Conservation (phyloP, 1,140 invertebrate genomes). For the Drosophila willistoni region DNA sequence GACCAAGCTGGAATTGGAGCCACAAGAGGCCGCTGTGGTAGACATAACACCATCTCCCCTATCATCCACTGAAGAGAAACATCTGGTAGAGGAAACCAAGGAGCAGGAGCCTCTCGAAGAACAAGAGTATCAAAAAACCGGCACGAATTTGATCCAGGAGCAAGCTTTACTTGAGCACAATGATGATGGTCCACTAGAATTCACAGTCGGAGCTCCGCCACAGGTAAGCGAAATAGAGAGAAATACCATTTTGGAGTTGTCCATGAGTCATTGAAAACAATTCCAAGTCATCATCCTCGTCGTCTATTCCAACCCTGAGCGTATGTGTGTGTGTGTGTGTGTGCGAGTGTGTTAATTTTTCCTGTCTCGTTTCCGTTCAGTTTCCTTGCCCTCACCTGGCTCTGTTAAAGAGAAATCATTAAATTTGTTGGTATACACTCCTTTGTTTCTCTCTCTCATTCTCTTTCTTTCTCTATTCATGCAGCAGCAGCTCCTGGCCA, state of each 20-base stretch:
- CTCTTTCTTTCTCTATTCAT: not conserved
- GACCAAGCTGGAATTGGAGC: conserved; percentile 58
- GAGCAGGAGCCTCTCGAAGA: conserved; percentile 37
- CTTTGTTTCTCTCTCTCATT: conserved; percentile 49
- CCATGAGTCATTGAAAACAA: conserved; percentile 25
- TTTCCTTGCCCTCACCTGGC: conserved; percentile 55
- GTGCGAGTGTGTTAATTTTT: conserved; percentile 44
- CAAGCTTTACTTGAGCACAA: conserved; percentile 38
- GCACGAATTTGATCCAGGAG: not conserved
- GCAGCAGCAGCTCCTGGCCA: conserved; percentile 3
- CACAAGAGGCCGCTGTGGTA: conserved; percentile 56
- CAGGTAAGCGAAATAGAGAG: conserved; percentile 57
- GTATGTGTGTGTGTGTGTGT: conserved; percentile 6
- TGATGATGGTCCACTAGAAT: conserved; percentile 19
- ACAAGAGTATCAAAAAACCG: conserved; percentile 16
- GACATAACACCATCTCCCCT: conserved; percentile 70
- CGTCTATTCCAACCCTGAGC: conserved; percentile 13
- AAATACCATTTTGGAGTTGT: not conserved
- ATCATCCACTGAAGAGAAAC: conserved; percentile 76
- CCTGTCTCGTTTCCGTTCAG: conserved; percentile 39
- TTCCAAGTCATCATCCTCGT: conserved; percentile 41
- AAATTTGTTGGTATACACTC: conserved; percentile 81
- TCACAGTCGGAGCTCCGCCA: conserved; percentile 47
- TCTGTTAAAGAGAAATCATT: conserved; percentile 66
- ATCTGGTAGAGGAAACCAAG: conserved; percentile 75